Conservation (phyloP, 2,113 vertebrate species). For the Megaceryle maxima region DNA sequence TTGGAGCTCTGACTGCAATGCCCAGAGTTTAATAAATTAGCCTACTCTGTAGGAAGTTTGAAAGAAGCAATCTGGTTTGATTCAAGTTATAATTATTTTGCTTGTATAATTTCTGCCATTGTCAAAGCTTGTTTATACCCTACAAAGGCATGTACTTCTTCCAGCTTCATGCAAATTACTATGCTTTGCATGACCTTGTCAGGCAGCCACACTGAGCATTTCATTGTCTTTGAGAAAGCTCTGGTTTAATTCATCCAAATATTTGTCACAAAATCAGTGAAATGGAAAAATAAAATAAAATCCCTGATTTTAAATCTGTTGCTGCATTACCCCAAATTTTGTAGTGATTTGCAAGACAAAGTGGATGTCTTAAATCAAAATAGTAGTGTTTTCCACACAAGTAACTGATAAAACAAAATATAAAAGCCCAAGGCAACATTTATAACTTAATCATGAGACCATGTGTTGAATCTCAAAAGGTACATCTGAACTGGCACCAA, state of each 20-base stretch:
- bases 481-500: not conserved
- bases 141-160: not conserved
- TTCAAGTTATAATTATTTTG: constrained; percentile 45
- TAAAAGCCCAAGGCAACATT: not conserved
- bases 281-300: not conserved
- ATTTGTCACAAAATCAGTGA: not conserved
- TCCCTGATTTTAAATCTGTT: not conserved
- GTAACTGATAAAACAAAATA: not conserved
- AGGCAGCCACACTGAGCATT: not conserved
- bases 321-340: not conserved
- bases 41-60: constrained; percentile 1
- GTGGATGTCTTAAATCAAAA: not conserved
- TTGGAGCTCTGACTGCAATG: not conserved
- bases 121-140: constrained; percentile 5
- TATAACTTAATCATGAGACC: not conserved
- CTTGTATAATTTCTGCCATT: constrained; percentile 7
- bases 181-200: constrained; percentile 28
- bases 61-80: constrained; percentile 1
- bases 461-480: not conserved
- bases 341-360: not conserved
- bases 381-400: not conserved
- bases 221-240: not conserved
- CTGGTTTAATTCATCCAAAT: not conserved
- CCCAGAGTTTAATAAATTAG: constrained; percentile 35
- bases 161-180: constrained; percentile 14